Evolutionary conservation across 2,888 invertebrate species (phyloP).

Genomic region (Parthenolecanium corni): DNA sequence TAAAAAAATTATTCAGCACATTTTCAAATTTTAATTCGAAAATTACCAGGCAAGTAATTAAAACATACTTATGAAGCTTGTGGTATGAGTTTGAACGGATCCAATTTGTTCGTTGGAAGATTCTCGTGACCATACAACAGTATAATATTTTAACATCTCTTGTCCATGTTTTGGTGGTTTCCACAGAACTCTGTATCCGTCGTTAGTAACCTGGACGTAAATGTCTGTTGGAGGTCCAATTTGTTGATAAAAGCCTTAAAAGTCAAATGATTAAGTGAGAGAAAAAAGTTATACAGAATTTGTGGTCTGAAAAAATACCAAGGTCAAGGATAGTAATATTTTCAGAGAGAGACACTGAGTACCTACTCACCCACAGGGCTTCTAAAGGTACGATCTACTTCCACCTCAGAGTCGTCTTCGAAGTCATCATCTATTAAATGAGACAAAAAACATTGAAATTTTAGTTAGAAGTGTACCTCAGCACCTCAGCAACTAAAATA

Average conservation of each 20-base stretch:
- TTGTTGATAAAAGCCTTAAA: conserved; percentile 38
- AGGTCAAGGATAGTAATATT: not conserved
- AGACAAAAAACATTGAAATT: too few species aligned
- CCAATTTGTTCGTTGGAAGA: conserved; percentile 48
- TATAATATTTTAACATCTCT: conserved; percentile 49
- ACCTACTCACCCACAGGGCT: conserved; percentile 27
- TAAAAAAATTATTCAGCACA: too few species aligned
- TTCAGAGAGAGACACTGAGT: not conserved
- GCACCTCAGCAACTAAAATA: too few species aligned
- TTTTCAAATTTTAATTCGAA: not conserved
- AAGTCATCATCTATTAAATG: too few species aligned
- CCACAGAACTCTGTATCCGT: conserved; percentile 69
- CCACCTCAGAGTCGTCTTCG: not conserved
- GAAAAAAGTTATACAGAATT: not conserved
- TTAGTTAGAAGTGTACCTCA: too few species aligned
- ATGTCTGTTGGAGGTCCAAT: conserved; percentile 57
- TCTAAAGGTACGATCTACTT: conserved; percentile 19
- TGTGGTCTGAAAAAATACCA: not conserved
- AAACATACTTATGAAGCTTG: conserved; percentile 52
- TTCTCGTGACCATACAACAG: conserved; percentile 55
- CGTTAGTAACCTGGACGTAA: conserved; percentile 54
- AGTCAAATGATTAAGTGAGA: not conserved
- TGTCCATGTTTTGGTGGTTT: conserved; percentile 50
- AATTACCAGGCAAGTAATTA: too few species aligned
- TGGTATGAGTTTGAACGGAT: conserved; percentile 56